phyloP scores from a whole-genome alignment of 1,140 invertebrate genomes.

The Atta colombica region DNA sequence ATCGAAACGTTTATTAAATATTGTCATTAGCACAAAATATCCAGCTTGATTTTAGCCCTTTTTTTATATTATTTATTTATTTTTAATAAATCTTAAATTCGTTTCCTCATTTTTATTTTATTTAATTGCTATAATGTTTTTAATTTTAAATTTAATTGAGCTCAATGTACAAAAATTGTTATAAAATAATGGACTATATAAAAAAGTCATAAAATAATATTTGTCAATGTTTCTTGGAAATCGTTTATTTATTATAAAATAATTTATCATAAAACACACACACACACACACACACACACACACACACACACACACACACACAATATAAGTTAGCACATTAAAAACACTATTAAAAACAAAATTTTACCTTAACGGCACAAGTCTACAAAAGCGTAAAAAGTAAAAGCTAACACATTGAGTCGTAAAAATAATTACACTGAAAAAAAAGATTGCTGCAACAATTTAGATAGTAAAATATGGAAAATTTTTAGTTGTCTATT shows the following conservation, averaged over 20 bases:
- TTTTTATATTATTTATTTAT: too few relatives aligned
- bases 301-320: too few relatives aligned
- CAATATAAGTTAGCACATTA: background rate
- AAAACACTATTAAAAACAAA: conserved; percentile 13
- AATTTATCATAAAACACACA: conserved; percentile 33
- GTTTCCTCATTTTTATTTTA: background rate
- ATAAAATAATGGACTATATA: background rate
- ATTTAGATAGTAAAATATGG: too few relatives aligned
- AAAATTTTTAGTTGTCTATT: too few relatives aligned
- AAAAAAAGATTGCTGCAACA: too few relatives aligned
- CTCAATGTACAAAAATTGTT: background rate
- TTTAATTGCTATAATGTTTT: background rate
- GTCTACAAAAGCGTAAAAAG: background rate
- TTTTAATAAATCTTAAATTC: background rate
- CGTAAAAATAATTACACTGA: conserved; percentile 27
- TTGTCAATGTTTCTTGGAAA: background rate
- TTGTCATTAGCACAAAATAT: too few relatives aligned
- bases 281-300: background rate
- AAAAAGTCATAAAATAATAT: conserved; percentile 10
- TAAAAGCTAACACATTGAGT: background rate
- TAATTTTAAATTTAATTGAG: conserved; percentile 15
- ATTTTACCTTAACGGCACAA: background rate
- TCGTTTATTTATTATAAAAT: conserved; percentile 3
- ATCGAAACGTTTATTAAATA: too few relatives aligned
- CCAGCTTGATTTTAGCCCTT: too few relatives aligned